A percentile compares a stretch with the other conserved stretches of the same genome.
Evolutionary conservation across 2,888 invertebrate genomes (phyloP).

Genomic region (Drosophila infuscata): DNA sequence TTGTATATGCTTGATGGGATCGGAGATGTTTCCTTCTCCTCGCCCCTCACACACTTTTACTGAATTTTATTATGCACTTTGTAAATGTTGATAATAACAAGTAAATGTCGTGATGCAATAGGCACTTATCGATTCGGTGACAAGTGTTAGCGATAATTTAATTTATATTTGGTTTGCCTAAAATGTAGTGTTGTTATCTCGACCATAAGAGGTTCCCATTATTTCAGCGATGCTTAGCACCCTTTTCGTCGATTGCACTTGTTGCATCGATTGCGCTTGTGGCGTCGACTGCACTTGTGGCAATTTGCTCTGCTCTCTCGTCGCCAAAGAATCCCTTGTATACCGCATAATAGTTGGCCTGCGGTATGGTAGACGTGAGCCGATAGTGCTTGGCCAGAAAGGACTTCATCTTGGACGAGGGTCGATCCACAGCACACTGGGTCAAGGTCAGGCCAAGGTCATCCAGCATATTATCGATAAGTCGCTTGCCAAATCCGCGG

Average conservation of each 20-base stretch:
- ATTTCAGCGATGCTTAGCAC: slow-evolving; percentile 23
- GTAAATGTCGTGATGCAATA: not conserved
- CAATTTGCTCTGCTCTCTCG: not conserved
- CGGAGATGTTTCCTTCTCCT: no score
- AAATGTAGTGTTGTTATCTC: not conserved
- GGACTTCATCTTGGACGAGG: slow-evolving; percentile 93
- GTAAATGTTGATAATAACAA: no score
- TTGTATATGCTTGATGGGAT: no score
- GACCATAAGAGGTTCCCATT: slow-evolving; percentile 1
- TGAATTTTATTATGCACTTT: no score
- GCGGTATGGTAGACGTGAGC: slow-evolving; percentile 87
- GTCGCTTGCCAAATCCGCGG: slow-evolving; percentile 91
- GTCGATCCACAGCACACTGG: slow-evolving; percentile 95
- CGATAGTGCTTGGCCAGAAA: slow-evolving; percentile 94
- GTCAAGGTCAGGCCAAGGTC: slow-evolving; percentile 88
- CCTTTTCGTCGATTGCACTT: not conserved
- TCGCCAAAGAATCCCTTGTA: slow-evolving; percentile 90
- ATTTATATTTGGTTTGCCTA: not conserved
- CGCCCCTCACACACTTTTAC: no score
- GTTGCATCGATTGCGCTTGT: not conserved
- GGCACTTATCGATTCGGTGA: not conserved
- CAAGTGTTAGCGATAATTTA: not conserved
- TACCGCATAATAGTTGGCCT: slow-evolving; percentile 93
- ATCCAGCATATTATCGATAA: slow-evolving; percentile 94
- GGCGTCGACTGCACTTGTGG: not conserved